Conservation (phyloP, 2,797 vertebrate species). For the Peromyscus melanophrys region DNA sequence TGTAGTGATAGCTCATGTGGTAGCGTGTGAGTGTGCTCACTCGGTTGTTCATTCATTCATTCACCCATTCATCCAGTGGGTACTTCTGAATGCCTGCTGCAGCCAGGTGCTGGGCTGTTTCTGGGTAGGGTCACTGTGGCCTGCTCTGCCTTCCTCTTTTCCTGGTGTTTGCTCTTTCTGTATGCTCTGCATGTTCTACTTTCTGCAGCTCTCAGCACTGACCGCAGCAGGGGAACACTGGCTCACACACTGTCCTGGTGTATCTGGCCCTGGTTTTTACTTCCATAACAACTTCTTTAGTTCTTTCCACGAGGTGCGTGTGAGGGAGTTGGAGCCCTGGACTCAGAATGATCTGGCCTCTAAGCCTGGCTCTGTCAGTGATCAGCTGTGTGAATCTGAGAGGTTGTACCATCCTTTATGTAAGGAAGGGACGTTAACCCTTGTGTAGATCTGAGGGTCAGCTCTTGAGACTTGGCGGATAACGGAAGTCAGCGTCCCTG, state of each 20-base stretch:
- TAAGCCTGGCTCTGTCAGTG: neutral
- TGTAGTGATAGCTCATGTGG: neutral
- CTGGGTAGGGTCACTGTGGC: neutral
- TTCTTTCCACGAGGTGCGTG: neutral
- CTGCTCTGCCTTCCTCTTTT: neutral
- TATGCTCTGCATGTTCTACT: too few relatives aligned
- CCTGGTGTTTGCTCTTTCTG: neutral
- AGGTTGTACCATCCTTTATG: neutral
- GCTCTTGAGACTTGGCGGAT: neutral
- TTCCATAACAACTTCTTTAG: neutral
- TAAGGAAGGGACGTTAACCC: slow-evolving; percentile 22
- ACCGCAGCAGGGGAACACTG: rapidly evolving
- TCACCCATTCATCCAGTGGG: neutral
- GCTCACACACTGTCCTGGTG: neutral
- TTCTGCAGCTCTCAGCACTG: neutral
- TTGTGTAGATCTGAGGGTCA: too few relatives aligned
- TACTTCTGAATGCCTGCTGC: neutral
- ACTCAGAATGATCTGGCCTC: neutral
- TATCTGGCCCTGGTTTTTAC: neutral
- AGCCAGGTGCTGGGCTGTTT: neutral
- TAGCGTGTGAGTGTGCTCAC: neutral
- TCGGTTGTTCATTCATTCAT: neutral
- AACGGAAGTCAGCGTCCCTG: neutral
- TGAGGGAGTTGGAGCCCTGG: neutral
- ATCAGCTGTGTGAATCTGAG: neutral